A percentile compares a stretch with the other conserved stretches of the same genome.
Conservation (phyloP, 2,113 vertebrate genomes). For the Telmatochromis sp. region DNA sequence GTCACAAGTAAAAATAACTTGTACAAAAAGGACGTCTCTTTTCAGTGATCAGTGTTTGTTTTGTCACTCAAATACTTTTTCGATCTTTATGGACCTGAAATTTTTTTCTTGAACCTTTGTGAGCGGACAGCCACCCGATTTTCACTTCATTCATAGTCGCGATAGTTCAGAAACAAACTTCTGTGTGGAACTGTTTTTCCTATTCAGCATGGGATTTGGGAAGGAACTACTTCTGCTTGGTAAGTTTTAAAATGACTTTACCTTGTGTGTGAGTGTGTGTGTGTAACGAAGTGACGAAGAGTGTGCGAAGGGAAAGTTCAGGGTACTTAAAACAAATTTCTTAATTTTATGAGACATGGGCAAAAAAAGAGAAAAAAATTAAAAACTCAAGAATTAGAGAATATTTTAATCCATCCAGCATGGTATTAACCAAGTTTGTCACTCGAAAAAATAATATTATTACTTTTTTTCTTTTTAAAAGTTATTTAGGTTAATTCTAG, state of each 20-base stretch:
- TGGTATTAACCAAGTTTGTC: neutral
- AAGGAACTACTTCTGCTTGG: slow-evolving; percentile 29
- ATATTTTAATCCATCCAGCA: neutral
- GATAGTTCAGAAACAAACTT: neutral
- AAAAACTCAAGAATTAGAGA: neutral
- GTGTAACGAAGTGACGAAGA: neutral
- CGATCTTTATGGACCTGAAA: neutral
- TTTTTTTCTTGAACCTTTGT: neutral
- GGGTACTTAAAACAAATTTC: neutral
- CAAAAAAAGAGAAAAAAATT: neutral
- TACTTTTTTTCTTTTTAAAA: neutral
- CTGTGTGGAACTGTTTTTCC: neutral
- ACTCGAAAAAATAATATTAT: neutral
- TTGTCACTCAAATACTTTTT: neutral
- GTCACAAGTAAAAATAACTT: neutral
- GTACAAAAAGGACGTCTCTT: neutral
- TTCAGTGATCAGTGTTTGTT: neutral
- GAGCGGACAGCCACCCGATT: neutral
- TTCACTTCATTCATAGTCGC: neutral
- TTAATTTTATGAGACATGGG: neutral
- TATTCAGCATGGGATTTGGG: slow-evolving; percentile 8
- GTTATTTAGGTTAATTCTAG: neutral
- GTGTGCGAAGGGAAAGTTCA: neutral
- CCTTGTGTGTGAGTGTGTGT: neutral
- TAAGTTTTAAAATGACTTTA: slow-evolving; percentile 23